These are phyloP conservation scores for Campoplex capitator DNA, from an alignment of 2,888 invertebrate genomes.

Conservation along the genomic window DNA sequence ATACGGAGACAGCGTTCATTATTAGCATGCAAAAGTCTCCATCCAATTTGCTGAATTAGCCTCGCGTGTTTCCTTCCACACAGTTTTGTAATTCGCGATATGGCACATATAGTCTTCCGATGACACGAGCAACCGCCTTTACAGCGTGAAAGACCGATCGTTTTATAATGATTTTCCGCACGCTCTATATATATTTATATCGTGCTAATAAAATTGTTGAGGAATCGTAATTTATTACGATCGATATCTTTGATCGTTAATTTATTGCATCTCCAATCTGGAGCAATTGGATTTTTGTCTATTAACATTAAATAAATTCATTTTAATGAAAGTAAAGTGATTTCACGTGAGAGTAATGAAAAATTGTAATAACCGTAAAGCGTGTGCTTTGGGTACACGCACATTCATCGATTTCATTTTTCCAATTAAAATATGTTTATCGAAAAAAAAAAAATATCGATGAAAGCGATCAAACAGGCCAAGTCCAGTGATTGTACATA, in stretches of 20 bases:
- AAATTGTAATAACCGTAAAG: no score
- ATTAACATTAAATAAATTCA: neutral
- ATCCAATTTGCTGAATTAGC: slow-evolving; percentile 74
- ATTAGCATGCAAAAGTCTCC: slow-evolving; percentile 66
- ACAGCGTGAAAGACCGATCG: slow-evolving; percentile 49
- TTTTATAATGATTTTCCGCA: slow-evolving; percentile 50
- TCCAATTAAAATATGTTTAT: no score
- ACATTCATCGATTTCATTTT: no score
- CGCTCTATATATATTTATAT: neutral
- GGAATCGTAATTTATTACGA: neutral
- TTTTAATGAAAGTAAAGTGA: neutral
- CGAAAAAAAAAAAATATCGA: no score
- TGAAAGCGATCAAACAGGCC: no score
- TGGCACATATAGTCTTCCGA: slow-evolving; percentile 28
- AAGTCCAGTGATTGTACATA: no score
- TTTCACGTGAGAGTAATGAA: neutral
- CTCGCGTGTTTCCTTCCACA: slow-evolving; percentile 58
- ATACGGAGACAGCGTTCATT: slow-evolving; percentile 57
- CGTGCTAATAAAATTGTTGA: neutral
- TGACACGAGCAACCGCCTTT: slow-evolving; percentile 38
- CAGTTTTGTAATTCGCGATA: slow-evolving; percentile 23
- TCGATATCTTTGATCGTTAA: neutral
- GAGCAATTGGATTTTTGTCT: neutral
- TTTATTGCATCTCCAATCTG: neutral
- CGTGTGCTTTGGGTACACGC: no score